A percentile compares a stretch with the other conserved stretches of the same genome.
phyloP scores from a whole-genome alignment of 53 echinoderm and acorn worm genomes.

The Pentamera pediparva region DNA sequence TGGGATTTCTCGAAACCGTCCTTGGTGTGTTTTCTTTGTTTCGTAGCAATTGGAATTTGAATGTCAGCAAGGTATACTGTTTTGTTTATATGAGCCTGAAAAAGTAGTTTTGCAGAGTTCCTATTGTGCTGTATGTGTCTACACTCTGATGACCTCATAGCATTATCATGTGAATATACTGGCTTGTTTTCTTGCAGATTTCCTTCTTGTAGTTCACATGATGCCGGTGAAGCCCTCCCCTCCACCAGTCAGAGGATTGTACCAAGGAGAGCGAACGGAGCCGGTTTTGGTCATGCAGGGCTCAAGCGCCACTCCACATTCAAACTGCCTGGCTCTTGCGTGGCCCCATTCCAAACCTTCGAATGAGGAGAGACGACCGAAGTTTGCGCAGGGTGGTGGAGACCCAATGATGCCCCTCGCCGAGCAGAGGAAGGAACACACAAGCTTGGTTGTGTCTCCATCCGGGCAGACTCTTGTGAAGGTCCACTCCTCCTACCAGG shows the following conservation, averaged over 20 bases:
- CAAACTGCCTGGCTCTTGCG: slow-evolving; percentile 1
- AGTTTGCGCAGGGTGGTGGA: not conserved
- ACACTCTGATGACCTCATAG: no score
- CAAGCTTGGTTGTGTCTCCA: slow-evolving; percentile 38
- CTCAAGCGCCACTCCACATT: not conserved
- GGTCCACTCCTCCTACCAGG: slow-evolving; percentile 20
- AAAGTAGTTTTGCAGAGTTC: no score
- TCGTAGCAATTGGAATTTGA: no score
- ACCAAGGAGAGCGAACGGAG: not conserved
- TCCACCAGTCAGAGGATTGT: slow-evolving; percentile 1
- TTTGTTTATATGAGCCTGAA: no score
- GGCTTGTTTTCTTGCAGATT: no score
- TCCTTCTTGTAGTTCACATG: no score
- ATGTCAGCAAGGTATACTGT: no score
- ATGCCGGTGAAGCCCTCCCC: not conserved
- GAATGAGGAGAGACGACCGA: not conserved
- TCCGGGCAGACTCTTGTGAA: slow-evolving; percentile 39
- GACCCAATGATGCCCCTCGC: not conserved
- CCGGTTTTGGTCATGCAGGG: slow-evolving; percentile 11
- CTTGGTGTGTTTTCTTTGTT: no score
- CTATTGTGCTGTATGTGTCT: no score
- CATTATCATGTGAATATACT: no score
- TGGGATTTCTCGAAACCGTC: no score
- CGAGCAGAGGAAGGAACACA: not conserved
- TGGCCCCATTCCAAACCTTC: not conserved